Percentiles rank a stretch among this genome's conserved stretches.
Evolutionary conservation across 2,113 vertebrate species (phyloP).

Genomic region (Egretta garzetta): DNA sequence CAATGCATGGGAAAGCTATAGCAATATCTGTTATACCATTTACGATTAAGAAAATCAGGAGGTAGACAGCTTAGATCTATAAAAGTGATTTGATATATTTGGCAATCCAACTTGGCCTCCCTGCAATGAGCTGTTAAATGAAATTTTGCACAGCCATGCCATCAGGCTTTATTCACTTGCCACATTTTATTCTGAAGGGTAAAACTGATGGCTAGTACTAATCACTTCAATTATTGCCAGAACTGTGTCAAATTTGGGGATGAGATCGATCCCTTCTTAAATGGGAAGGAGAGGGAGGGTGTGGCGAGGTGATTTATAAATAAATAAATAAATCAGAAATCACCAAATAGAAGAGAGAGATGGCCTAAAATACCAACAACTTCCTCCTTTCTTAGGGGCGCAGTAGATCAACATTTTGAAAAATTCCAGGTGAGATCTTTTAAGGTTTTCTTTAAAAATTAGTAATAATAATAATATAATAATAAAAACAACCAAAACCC

Average conservation of each 20-base stretch:
- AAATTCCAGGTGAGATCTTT: not conserved
- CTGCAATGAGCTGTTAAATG: conserved; percentile 71
- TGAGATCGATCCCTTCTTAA: not conserved
- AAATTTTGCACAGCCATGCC: conserved; percentile 65
- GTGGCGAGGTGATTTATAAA: not conserved
- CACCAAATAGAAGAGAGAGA: not conserved
- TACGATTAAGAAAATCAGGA: conserved; percentile 72
- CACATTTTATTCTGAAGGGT: conserved; percentile 53
- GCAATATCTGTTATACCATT: conserved; percentile 66
- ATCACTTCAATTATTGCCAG: not conserved
- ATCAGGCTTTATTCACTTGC: conserved; percentile 49
- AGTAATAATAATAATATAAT: not conserved
- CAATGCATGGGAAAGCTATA: conserved; percentile 59
- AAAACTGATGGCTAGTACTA: conserved; percentile 33
- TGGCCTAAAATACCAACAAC: not conserved
- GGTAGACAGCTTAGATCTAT: conserved; percentile 73
- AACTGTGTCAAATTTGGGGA: not conserved
- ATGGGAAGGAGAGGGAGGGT: accelerated
- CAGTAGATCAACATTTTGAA: not conserved
- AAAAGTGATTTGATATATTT: conserved; percentile 70
- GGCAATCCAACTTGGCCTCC: conserved; percentile 41
- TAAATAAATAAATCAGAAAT: not conserved
- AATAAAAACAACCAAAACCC: no score
- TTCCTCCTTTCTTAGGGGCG: not conserved
- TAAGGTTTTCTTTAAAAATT: not conserved